Evolutionary conservation across 2,888 invertebrate species (phyloP).

Genomic region (Acleris laterana): DNA sequence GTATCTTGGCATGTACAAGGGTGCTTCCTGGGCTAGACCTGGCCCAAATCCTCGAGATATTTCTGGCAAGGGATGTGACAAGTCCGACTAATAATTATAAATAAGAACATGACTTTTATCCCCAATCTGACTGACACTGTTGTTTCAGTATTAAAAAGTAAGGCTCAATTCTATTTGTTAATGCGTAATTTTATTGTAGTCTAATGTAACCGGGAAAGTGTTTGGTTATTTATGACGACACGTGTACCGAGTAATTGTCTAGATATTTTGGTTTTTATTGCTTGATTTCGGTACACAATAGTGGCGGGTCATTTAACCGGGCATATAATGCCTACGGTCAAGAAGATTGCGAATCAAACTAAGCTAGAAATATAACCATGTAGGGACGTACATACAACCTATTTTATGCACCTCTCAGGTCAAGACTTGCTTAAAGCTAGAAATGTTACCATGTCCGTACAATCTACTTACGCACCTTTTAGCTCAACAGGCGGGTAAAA

Average conservation of each 20-base stretch:
- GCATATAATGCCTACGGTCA: background rate
- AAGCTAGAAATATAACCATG: too few species aligned
- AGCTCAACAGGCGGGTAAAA: too few species aligned
- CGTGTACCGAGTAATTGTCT: constrained; percentile 12
- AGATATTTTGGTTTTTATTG: constrained; percentile 11
- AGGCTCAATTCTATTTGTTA: constrained; percentile 8
- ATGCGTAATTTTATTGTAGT: constrained; percentile 6
- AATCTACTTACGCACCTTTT: too few species aligned
- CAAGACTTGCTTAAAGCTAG: too few species aligned
- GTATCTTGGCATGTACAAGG: constrained; percentile 9
- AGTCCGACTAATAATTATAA: constrained; percentile 19
- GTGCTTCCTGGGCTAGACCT: constrained; percentile 6
- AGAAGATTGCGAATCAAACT: too few species aligned
- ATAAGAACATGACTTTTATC: constrained; percentile 20
- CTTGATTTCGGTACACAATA: constrained; percentile 12
- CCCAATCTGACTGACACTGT: constrained; percentile 13
- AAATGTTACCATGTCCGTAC: too few species aligned
- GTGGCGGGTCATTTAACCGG: constrained; percentile 18
- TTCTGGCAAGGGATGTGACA: constrained; percentile 12
- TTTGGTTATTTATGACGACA: constrained; percentile 14
- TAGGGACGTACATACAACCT: too few species aligned
- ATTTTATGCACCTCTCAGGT: too few species aligned
- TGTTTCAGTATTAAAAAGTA: constrained; percentile 8
- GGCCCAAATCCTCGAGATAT: constrained; percentile 2
- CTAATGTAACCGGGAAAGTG: constrained; percentile 6